phyloP scores from a whole-genome alignment of 2,797 vertebrate species.

The Pangasius djambal region DNA sequence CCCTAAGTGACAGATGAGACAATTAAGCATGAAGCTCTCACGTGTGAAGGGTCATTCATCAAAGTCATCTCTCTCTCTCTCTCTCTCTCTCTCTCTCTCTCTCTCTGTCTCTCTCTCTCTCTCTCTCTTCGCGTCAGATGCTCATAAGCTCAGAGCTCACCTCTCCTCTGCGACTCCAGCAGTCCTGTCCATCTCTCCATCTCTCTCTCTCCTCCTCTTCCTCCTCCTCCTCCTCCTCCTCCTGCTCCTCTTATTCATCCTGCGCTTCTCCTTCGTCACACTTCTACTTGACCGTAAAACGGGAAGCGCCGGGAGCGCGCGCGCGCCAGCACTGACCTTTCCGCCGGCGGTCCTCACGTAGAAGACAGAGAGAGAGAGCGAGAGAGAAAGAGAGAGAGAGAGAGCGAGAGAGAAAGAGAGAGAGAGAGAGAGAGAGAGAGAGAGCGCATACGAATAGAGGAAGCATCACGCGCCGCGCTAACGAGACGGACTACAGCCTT shows the following conservation, averaged over 20 bases:
- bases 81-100: conserved; percentile 13
- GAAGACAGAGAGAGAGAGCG: conserved; percentile 3
- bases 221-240: neutral
- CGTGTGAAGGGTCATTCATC: conserved; percentile 35
- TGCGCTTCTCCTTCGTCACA: conserved; percentile 43
- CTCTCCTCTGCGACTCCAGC: conserved; percentile 13
- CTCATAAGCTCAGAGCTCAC: neutral
- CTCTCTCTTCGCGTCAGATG: conserved; percentile 14
- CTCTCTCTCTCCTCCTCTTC: neutral
- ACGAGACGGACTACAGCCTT: conserved; percentile 63
- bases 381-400: too few species aligned
- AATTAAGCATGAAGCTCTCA: conserved; percentile 22
- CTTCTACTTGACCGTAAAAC: neutral
- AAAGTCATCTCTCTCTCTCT: conserved; percentile 37
- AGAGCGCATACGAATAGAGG: conserved; percentile 17
- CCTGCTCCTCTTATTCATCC: conserved; percentile 63
- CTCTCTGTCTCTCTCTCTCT: conserved; percentile 15
- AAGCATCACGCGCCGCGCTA: conserved; percentile 56
- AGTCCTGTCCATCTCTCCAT: neutral
- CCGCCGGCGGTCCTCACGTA: conserved; percentile 45
- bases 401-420: conserved; percentile 1
- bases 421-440: conserved; percentile 8
- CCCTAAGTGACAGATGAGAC: conserved; percentile 7
- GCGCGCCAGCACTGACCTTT: conserved; percentile 47
- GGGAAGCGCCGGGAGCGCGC: neutral